Evolutionary conservation across 2,113 vertebrate species (phyloP).

Genomic region (Anthoscopus minutus): DNA sequence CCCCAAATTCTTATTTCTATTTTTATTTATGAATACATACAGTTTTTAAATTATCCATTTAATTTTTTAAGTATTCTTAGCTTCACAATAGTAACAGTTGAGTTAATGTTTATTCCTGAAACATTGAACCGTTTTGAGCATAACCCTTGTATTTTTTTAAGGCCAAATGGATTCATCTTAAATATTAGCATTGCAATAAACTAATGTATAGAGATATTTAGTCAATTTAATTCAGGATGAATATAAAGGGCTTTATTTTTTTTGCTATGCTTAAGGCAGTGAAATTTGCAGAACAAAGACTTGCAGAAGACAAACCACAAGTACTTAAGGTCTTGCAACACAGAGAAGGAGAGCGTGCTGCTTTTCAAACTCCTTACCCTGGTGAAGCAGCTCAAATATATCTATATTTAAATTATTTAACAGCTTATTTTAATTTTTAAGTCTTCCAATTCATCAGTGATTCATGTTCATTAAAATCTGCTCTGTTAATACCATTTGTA

Average conservation of each 20-base stretch:
- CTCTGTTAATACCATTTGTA: not conserved
- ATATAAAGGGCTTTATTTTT: not conserved
- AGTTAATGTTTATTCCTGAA: not conserved
- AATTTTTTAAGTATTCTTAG: not conserved
- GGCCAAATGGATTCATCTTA: not conserved
- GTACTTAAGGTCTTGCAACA: not conserved
- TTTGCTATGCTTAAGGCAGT: not conserved
- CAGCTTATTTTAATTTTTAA: not conserved
- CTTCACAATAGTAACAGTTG: not conserved
- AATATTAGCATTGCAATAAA: not conserved
- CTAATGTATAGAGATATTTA: not conserved
- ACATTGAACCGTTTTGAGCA: not conserved
- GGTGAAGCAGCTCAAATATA: not conserved
- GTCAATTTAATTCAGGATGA: not conserved
- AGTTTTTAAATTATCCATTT: not conserved
- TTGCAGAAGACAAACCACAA: not conserved
- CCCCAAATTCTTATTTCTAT: not conserved
- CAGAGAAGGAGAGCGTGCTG: not conserved
- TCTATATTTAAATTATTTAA: not conserved
- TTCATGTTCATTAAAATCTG: not conserved
- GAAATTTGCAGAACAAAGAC: not conserved
- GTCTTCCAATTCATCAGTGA: not conserved
- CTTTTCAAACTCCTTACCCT: not conserved
- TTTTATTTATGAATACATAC: not conserved
- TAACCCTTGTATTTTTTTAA: not conserved